Evolutionary conservation across 1,140 invertebrate genomes (phyloP).

Genomic region (Cecropterus lyciades): DNA sequence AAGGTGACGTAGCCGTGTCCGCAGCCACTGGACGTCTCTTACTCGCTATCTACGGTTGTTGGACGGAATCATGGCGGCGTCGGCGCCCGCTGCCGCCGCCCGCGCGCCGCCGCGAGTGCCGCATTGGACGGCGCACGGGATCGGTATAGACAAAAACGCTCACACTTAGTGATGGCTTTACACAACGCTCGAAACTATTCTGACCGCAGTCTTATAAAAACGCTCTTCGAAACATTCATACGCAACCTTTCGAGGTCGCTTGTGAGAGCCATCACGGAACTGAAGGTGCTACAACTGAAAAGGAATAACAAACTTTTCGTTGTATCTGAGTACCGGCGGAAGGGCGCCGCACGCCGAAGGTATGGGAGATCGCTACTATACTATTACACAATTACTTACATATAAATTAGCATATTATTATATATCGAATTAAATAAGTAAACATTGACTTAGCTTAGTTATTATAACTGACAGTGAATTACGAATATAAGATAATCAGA

Average conservation of each 20-base stretch:
- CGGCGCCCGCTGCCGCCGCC: slow-evolving; percentile 52
- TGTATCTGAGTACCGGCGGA: slow-evolving; percentile 65
- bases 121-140: slow-evolving; percentile 10
- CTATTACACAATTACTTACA: slow-evolving; percentile 81
- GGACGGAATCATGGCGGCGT: slow-evolving; percentile 82
- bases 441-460: slow-evolving; percentile 83
- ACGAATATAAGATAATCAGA: slow-evolving; percentile 52
- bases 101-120: slow-evolving; percentile 8
- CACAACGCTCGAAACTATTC: slow-evolving; percentile 1
- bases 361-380: slow-evolving; percentile 82
- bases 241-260: neutral
- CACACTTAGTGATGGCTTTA: slow-evolving; percentile 7
- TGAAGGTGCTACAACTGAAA: slow-evolving; percentile 30
- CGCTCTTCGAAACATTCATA: neutral
- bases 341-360: slow-evolving; percentile 69
- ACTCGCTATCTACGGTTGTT: slow-evolving; percentile 81
- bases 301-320: slow-evolving; percentile 64
- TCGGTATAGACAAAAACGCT: slow-evolving; percentile 27
- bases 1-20: slow-evolving; percentile 82
- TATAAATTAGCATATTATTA: slow-evolving; percentile 76
- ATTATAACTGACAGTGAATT: slow-evolving; percentile 76
- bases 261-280: slow-evolving; percentile 32
- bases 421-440: slow-evolving; percentile 82
- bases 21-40: slow-evolving; percentile 83
- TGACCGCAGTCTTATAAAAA: neutral